Base-by-base conservation (phyloP, 2,888 invertebrate species). In the Malachius bipustulatus region DNA sequence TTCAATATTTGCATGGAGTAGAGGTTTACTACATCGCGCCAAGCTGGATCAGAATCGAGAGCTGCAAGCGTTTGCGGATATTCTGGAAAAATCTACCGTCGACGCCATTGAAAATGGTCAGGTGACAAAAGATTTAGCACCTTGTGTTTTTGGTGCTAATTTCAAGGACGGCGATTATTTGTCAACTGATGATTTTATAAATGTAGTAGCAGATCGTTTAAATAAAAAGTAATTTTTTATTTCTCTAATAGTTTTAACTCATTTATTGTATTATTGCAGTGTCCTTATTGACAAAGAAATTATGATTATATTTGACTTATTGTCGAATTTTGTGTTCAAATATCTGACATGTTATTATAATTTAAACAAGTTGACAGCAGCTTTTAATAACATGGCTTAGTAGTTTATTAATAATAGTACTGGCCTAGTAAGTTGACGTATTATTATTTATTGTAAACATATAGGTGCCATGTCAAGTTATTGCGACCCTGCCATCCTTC, bases 1-100 rank as follows among this genome's bases (percentile, higher is more conserved):
- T n/a, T 84, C 84, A 30, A 85, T 88, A 53, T 88, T 79, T 63
- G 88, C 87, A 12, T 88, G 87, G 87, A 84, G 84, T 1, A 64
- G 83, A 32, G 85, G 85, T 1, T 67, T 88, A 28, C 67, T 73
- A 31, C 88, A 88, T 56, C 70, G 88, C 43, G 85, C 82, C 28
- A 76, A 77, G 55, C 63, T 88, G 24, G 88, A 88, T 55, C 64
- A 66, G 44, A 87, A 82, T 28, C 69, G 73, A 0, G 80, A 80
- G 2, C 63, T 87, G 37, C 68, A 63, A 15, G 68, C 65, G 59
- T 88, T 83, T 57, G 73, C 79, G 2, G 55, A 65, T 12, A 62
- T 68, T 11, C 65, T 88, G 42, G 87, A 88, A 62, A 67, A 77
- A 59, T 80, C 84, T 1, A 87, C 85, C 56, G 71, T 85, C 1